Evolutionary conservation across 2,888 invertebrate genomes (phyloP), one percentile per base, ranked within the genome.

Genomic region (Pollenia labialis): DNA sequence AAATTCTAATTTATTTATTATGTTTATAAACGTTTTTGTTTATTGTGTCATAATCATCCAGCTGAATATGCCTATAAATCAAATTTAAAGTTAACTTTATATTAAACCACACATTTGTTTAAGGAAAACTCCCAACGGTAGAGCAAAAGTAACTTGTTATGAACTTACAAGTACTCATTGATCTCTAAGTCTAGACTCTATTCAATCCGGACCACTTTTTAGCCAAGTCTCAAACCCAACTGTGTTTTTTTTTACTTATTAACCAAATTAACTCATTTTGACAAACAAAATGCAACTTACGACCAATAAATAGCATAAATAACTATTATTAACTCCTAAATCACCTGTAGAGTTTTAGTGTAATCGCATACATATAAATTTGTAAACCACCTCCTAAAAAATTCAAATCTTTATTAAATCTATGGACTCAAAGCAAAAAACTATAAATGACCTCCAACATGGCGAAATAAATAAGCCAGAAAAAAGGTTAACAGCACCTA

Each of bases 401-500:
- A 80, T 76, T 54, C 52, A 79, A 79, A 79, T 74, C 74, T 74
- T 16, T 60, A 32, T 4, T 74, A 68, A 79, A 72, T 84, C 77
- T 79, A 32, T 71, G 64, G 60, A 42, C 32, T 44, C 75, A 68
- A 75, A 54, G 68, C 23, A 42, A 18, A 85, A 60, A 58, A 77
- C 72, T 54, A 77, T 84, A 81, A 77, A 77, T 87, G 87, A 74
- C 87, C 87, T 84, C 87, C 87, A 84, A 77, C 87, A 60, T 74
- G 81, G 84, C n/a, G 16, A 32, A 11, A 54, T 2, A 69, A 46
- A 46, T 9, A 62, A 14, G 23, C 12, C 12, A 44, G 16, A 68
- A 62, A 62, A 62, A 85, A 85, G 79, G 60, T 80, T 83, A 84
- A 81, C 87, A 87, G 84, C 87, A 84, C 87, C 87, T 87, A 87